phyloP scores from a whole-genome alignment of 2,113 vertebrate genomes.

The Elephas maximus region DNA sequence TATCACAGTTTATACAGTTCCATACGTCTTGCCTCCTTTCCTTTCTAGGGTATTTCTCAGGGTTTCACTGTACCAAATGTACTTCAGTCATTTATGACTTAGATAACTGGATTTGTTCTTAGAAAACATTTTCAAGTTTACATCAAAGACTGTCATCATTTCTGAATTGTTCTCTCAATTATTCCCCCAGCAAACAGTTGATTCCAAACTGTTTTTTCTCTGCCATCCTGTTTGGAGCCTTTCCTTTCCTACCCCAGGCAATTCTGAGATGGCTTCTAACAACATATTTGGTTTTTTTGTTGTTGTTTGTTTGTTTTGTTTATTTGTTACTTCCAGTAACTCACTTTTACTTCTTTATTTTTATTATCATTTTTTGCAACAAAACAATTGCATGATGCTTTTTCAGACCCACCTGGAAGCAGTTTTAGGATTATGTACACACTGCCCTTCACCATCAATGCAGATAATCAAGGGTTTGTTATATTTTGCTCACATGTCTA shows the following conservation, averaged over 20 bases:
- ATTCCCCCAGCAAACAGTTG: not conserved
- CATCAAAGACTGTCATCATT: not conserved
- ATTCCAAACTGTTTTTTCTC: not conserved
- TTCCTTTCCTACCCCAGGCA: not conserved
- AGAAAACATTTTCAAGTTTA: conserved; percentile 33
- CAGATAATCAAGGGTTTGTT: not conserved
- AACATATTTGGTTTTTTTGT: not conserved
- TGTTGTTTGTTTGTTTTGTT: not conserved
- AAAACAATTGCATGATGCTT: not conserved
- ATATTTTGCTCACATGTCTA: conserved; percentile 22
- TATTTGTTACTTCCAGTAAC: not conserved
- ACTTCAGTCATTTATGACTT: not conserved
- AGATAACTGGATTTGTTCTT: conserved; percentile 7
- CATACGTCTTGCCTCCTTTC: not conserved
- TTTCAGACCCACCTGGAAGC: not conserved
- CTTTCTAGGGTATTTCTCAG: not conserved
- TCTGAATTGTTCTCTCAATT: not conserved
- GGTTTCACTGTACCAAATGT: not conserved
- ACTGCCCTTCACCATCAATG: not conserved
- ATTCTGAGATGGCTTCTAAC: not conserved
- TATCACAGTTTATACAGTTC: not conserved
- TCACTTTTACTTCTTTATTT: not conserved
- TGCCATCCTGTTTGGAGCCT: not conserved
- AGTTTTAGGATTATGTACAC: not conserved
- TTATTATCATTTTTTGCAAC: not conserved